Evolutionary conservation across 2,888 invertebrate species (phyloP).

Genomic region (Prostheceraeus crozeri): DNA sequence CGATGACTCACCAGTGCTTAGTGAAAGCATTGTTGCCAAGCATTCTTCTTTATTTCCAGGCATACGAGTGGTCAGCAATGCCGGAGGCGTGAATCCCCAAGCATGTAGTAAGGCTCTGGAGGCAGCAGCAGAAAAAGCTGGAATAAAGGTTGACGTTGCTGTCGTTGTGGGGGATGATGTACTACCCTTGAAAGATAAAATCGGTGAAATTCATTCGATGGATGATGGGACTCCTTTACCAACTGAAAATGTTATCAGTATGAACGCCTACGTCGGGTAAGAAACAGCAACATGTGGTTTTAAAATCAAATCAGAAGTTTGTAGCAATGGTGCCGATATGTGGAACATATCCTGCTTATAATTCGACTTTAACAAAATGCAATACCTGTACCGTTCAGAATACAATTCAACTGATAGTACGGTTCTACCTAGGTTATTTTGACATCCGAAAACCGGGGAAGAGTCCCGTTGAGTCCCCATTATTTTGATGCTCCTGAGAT

Average conservation of each 20-base stretch:
- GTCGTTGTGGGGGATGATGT: constrained; percentile 59
- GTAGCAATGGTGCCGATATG: background rate
- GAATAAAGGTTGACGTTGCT: constrained; percentile 57
- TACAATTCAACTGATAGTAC: too few relatives aligned
- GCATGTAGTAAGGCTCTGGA: constrained; percentile 57
- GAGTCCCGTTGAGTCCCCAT: too few relatives aligned
- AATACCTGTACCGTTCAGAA: too few relatives aligned
- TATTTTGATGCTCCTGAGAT: too few relatives aligned
- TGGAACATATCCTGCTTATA: background rate
- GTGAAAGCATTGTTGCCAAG: background rate
- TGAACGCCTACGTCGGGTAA: constrained; percentile 60
- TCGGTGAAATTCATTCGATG: constrained; percentile 42
- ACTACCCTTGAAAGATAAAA: constrained; percentile 42
- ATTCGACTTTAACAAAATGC: too few relatives aligned
- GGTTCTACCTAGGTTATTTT: too few relatives aligned
- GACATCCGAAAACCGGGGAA: too few relatives aligned
- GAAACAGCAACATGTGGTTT: constrained; percentile 32
- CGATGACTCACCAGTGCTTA: too few relatives aligned
- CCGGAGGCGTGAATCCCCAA: constrained; percentile 60
- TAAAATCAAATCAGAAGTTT: too few relatives aligned
- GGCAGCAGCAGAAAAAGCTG: constrained; percentile 50
- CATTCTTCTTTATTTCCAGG: constrained; percentile 46
- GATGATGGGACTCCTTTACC: constrained; percentile 49
- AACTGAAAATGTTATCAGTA: constrained; percentile 48
- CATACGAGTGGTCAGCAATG: constrained; percentile 59